Conservation (phyloP, 2,888 invertebrate species). For the Boloria euphrosyne region DNA sequence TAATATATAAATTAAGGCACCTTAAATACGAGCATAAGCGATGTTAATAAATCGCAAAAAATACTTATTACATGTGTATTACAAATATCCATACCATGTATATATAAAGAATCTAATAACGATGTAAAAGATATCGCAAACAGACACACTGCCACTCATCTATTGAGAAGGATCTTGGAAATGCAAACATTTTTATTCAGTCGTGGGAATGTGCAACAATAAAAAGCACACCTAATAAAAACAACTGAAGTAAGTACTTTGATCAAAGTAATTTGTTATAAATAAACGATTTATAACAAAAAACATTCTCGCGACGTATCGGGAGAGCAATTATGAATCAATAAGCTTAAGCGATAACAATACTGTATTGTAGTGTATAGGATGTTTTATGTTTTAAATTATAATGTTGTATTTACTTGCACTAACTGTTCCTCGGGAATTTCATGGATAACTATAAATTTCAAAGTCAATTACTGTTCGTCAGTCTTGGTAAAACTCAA, state of each 20-base stretch:
- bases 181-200: slow-evolving; percentile 19
- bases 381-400: slow-evolving; percentile 31
- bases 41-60: too few species aligned
- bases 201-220: slow-evolving; percentile 42
- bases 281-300: slow-evolving; percentile 51
- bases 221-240: slow-evolving; percentile 39
- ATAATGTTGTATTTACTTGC: not conserved
- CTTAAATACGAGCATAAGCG: too few species aligned
- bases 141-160: slow-evolving; percentile 2
- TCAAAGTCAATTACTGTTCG: too few species aligned
- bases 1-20: too few species aligned
- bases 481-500: too few species aligned
- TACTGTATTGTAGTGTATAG: slow-evolving; percentile 40
- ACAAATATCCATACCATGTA: too few species aligned
- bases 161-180: slow-evolving; percentile 9
- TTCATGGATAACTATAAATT: too few species aligned
- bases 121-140: not conserved
- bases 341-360: slow-evolving; percentile 49
- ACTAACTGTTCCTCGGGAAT: too few species aligned
- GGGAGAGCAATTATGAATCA: slow-evolving; percentile 56
- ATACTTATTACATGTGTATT: too few species aligned
- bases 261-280: slow-evolving; percentile 52
- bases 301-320: slow-evolving; percentile 44
- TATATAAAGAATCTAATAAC: too few species aligned
- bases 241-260: slow-evolving; percentile 46